Evolutionary conservation across 2,888 invertebrate genomes (phyloP), one percentile per base, ranked within the genome.

Genomic region (Agrotis clavis): DNA sequence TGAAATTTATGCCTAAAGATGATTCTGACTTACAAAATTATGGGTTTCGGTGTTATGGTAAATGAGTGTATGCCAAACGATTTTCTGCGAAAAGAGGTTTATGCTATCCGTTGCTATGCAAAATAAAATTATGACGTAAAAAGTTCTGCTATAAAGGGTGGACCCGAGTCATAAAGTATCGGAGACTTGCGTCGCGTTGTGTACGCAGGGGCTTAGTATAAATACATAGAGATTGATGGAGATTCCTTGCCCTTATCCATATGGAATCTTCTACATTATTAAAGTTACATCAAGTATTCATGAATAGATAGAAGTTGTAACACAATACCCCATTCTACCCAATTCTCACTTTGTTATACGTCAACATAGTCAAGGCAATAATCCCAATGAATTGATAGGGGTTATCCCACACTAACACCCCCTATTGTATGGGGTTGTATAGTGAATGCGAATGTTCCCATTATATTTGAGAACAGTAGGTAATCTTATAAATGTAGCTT

Each of bases 351-450:
- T 61, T 66, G 68, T 75, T 62, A 57, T 30, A 69, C n/a, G 50
- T 64, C 64, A 48, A 16, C 19, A 64, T 45, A 50, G 62, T 41
- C 41, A 51, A 56, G 54, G 76, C 71, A 74, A 81, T 74, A 78
- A 81, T 78, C 71, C 82, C 74, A 71, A 82, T 74, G 71, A 82
- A 81, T 75, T 82, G 72, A 73, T 83, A 78, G 41, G 71, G 78
- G 73, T 75, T 81, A 77, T 81, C 74, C 70, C 54, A 75, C 67
- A 71, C 78, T 84, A 84, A 50, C 78, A 71, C 68, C 59, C 71
- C 84, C 64, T 63, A 53, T 71, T 81, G 63, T 82, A 72, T 64
- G 54, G 51, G 45, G 45, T 45, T 56, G 50, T 67, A 67, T 47
- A 50, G 67, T 62, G 77, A 79, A 77, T 77, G 66, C 14, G 67